Base-by-base conservation (phyloP, 2,113 vertebrate genomes). In the crab-eating macaque (Macaca fascicularis) region DNA sequence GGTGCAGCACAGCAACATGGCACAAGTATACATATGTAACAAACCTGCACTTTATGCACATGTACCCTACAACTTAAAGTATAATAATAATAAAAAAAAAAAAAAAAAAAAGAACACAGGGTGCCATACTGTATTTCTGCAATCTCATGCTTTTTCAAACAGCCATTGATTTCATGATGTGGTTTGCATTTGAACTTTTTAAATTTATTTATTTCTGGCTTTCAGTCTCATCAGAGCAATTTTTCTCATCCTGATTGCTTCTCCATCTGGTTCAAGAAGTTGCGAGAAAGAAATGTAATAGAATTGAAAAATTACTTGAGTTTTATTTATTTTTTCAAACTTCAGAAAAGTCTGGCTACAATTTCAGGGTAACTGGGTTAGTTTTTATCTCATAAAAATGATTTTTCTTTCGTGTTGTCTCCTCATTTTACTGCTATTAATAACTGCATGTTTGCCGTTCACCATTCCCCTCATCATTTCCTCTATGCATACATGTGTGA, bases 221-320 rank as follows among this genome's bases (percentile, higher is more conserved):
- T 90, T 69, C 30, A 52, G 2, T 84, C n/a, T 59, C 78, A 35
- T 13, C 1, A 61, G 12, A 94, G 22, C 45, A 82, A 10, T 52
- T 91, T 94, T 90, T 25, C 25, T 88, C 27, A 64, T 85, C 17
- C 72, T 85, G 50, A 89, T 78, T 83, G 9, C 30, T 76, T 97
- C 40, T 90, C 22, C 55, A 27, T 69, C 40, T 87, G 57, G 75
- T 86, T 64, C 19, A 85, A 70, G 75, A 86, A 92, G 6, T 70
- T 93, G 17, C 4, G 20, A 70, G 61, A 90, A 59, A 76, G 61
- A 90, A 59, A 81, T 80, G 19, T 64, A 90, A 86, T 35, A 32
- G 45, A 95, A 69, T 38, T 83, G 22, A 95, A 52, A 93, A 91
- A 67, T 69, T 13, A 59, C 22, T 69, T 93, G 8, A 85, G 7